Evolutionary conservation across 2,888 invertebrate genomes (phyloP), one percentile per base, ranked within the genome.

Genomic region (Choristoneura rosaceana): DNA sequence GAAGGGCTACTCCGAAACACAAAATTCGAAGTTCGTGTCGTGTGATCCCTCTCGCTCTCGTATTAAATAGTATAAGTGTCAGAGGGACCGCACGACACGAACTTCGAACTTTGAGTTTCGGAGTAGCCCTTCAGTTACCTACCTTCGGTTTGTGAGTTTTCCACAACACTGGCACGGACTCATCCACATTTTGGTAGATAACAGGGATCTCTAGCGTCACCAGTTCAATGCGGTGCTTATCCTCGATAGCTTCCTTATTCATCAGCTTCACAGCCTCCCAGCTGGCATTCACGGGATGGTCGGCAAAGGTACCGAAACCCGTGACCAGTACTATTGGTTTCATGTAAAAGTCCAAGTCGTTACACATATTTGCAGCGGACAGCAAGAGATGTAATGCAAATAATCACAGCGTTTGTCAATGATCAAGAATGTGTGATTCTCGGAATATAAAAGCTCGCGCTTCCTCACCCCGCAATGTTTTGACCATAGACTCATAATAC

Each of bases 261-360:
- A 97, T 91, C 69, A 95, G 83, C 83, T 96, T 96, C 0, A 97
- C 98, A 4, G 96, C 96, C 85, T 97, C 96, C 97, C 98, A 98
- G 84, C 98, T 98, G 0, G 98, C 96, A 86, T 98, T 98, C 10
- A 96, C 91, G 34, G 90, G 88, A 82, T 98, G 96, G 52, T 91
- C 90, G 8, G 93, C 87, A 88, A 98, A 98, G 0, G 97, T 97
- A 0, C 98, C 98, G 89, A 98, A 98, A 7, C 98, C 98, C 75
- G 96, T 96, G 14, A 97, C 94, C 41, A 96, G 79, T 58, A 96
- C 92, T 75, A 93, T 88, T 2, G 91, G 90, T 75, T 87, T 90
- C 47, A 88, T 85, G 67, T 87, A 76, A 59, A 73, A 81, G 77
- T 90, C 89, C 4, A 88, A 74, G 34, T 88, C 86, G 77, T 83